A percentile compares a stretch with the other conserved stretches of the same genome.
Evolutionary conservation across 2,888 invertebrate genomes (phyloP).

Genomic region (Peribatodes rhomboidaria): DNA sequence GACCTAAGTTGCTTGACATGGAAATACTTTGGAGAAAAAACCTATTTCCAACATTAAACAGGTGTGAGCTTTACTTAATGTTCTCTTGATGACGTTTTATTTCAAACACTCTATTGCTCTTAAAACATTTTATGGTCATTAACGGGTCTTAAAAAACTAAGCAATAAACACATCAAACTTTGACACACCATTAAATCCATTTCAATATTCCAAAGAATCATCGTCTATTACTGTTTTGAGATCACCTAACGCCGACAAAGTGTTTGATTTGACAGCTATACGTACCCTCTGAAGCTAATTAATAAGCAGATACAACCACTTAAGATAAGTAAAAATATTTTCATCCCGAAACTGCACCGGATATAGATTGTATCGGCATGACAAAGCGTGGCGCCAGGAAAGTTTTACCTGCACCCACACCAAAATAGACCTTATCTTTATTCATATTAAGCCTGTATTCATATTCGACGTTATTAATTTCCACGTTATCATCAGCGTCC

Average conservation of each 20-base stretch:
- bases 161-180: slow-evolving; percentile 48
- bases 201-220: slow-evolving; percentile 74
- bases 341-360: slow-evolving; percentile 86
- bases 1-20: no score
- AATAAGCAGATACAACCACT: slow-evolving; percentile 87
- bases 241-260: slow-evolving; percentile 76
- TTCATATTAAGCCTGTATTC: slow-evolving; percentile 40
- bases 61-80: neutral
- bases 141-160: slow-evolving; percentile 17
- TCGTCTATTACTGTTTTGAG: slow-evolving; percentile 69
- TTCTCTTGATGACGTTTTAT: neutral
- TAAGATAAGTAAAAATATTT: slow-evolving; percentile 86
- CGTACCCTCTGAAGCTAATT: slow-evolving; percentile 81
- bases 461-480: slow-evolving; percentile 39
- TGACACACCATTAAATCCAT: slow-evolving; percentile 57
- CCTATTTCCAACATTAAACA: no score
- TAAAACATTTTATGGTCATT: slow-evolving; percentile 6
- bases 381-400: slow-evolving; percentile 84
- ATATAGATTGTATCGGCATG: slow-evolving; percentile 85
- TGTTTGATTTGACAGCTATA: slow-evolving; percentile 83
- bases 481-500: slow-evolving; percentile 43
- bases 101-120: slow-evolving; percentile 1
- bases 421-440: slow-evolving; percentile 50
- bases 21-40: no score
- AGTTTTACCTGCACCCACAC: slow-evolving; percentile 43